phyloP scores from a whole-genome alignment of 2,888 invertebrate genomes.

The Lutraria lutraria region DNA sequence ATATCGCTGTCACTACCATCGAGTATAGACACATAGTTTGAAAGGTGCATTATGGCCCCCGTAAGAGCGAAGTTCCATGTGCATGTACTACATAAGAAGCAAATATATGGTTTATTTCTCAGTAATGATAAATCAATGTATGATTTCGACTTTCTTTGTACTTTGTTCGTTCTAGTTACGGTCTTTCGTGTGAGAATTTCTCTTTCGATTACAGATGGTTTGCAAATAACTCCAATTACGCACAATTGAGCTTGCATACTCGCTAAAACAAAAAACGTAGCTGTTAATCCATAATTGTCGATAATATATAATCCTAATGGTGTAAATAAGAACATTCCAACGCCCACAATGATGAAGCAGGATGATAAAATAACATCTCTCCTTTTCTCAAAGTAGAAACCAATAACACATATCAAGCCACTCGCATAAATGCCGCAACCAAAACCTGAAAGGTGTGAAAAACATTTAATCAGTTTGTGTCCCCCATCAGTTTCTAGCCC shows the following conservation, averaged over 20 bases:
- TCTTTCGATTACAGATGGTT: constrained; percentile 60
- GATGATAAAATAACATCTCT: constrained; percentile 55
- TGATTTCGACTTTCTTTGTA: constrained; percentile 20
- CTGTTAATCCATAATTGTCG: constrained; percentile 55
- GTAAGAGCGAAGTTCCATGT: constrained; percentile 62
- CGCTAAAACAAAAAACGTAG: constrained; percentile 60
- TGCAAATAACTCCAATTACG: constrained; percentile 62
- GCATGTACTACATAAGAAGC: constrained; percentile 53
- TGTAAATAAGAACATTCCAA: constrained; percentile 65
- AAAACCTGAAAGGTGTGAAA: constrained; percentile 57
- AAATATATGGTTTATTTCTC: constrained; percentile 51
- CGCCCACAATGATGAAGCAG: constrained; percentile 49
- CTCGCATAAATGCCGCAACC: constrained; percentile 59
- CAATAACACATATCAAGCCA: constrained; percentile 61
- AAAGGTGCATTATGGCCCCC: constrained; percentile 58
- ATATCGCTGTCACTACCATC: constrained; percentile 52
- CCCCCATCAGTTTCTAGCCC: no score
- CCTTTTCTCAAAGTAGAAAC: constrained; percentile 69
- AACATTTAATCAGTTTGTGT: background rate
- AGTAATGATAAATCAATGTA: constrained; percentile 52
- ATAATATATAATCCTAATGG: constrained; percentile 57
- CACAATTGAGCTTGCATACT: constrained; percentile 63
- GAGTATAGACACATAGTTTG: constrained; percentile 55
- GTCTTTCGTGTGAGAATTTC: constrained; percentile 27
- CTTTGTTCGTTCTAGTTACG: background rate